Conservation (phyloP, 2,113 vertebrate genomes). For the Fukomys damarensis region DNA sequence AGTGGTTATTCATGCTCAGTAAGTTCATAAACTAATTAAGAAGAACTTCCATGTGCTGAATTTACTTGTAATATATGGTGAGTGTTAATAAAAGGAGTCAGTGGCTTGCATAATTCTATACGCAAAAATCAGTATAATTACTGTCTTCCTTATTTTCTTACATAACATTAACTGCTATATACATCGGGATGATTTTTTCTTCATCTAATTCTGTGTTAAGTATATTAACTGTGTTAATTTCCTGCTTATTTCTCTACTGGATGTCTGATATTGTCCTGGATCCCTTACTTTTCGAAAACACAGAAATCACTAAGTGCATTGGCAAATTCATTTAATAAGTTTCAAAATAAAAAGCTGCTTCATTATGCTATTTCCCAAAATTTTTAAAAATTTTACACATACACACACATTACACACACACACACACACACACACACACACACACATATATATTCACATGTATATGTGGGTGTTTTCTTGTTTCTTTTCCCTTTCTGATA, state of each 20-base stretch:
- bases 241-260: background rate
- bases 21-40: constrained; percentile 4
- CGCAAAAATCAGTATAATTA: background rate
- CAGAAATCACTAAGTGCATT: background rate
- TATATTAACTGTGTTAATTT: background rate
- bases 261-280: background rate
- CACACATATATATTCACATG: background rate
- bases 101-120: background rate
- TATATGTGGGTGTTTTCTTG: background rate
- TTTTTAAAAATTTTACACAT: background rate
- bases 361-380: background rate
- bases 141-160: background rate
- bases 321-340: background rate
- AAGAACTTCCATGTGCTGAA: background rate
- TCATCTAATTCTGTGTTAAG: background rate
- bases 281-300: background rate
- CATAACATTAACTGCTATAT: background rate
- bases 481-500: background rate
- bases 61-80: background rate
- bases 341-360: background rate
- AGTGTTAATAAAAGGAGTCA: background rate
- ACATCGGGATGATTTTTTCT: background rate
- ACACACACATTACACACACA: no score
- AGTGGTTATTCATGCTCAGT: background rate
- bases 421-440: background rate